Conservation (phyloP, 2,797 vertebrate species). For the Octomys mimax region DNA sequence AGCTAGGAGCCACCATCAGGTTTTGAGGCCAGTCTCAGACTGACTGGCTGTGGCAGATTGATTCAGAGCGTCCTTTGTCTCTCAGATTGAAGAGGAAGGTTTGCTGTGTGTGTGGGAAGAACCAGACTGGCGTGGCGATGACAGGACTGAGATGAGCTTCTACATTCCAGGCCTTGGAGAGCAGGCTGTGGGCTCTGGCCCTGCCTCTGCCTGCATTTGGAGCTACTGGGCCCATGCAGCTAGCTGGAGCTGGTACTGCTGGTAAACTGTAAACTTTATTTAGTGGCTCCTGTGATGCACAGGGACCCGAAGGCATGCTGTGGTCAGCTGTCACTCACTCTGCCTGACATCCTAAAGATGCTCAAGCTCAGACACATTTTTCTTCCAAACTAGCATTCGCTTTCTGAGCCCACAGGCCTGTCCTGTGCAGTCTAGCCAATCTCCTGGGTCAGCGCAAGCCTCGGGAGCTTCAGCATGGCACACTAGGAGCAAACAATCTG, state of each 20-base stretch:
- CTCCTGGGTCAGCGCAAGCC: constrained; percentile 41
- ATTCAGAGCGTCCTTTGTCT: constrained; percentile 66
- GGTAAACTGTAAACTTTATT: constrained; percentile 38
- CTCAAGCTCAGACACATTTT: not conserved
- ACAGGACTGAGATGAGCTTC: constrained; percentile 69
- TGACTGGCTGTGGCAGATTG: constrained; percentile 50
- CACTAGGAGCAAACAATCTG: constrained; percentile 53
- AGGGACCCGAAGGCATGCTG: not conserved
- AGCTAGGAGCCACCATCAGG: constrained; percentile 43
- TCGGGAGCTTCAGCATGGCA: not conserved
- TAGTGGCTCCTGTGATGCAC: not conserved
- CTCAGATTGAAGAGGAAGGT: constrained; percentile 66
- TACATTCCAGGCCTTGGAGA: constrained; percentile 53
- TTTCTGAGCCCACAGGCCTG: constrained; percentile 27
- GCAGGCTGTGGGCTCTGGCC: constrained; percentile 44
- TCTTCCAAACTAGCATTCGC: not conserved
- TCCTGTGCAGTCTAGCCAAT: constrained; percentile 31
- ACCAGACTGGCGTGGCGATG: constrained; percentile 32
- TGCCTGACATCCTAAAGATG: not conserved
- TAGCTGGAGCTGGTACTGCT: not conserved
- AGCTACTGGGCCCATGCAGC: not conserved
- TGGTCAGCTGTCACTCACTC: not conserved
- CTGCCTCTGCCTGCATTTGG: not conserved
- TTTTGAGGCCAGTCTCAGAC: constrained; percentile 56
- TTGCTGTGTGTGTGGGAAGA: constrained; percentile 57